phyloP scores from a whole-genome alignment of 1,140 invertebrate species.

The Drosophila varians region DNA sequence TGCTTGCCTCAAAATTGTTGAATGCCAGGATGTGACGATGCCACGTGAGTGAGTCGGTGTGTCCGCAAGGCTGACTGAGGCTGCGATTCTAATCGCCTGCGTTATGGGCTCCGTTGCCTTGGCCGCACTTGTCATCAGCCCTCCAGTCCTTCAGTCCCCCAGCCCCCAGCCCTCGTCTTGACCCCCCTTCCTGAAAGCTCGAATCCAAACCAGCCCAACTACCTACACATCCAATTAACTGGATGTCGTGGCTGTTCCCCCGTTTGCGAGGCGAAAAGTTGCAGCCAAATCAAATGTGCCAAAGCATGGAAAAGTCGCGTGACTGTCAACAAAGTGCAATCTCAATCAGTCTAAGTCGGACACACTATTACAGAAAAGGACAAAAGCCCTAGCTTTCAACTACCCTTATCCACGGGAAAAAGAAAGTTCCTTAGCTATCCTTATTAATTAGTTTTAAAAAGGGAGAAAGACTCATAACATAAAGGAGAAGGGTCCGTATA shows the following conservation, averaged over 20 bases:
- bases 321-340: constrained; percentile 59
- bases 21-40: constrained; percentile 24
- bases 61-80: constrained; percentile 24
- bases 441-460: too few species aligned
- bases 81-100: constrained; percentile 42
- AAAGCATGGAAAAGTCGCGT: constrained; percentile 60
- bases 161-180: neutral
- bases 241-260: constrained; percentile 45
- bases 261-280: constrained; percentile 70
- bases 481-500: too few species aligned
- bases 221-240: constrained; percentile 64
- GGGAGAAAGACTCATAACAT: too few species aligned
- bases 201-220: neutral
- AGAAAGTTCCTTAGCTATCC: neutral
- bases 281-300: constrained; percentile 73
- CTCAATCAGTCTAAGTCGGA: constrained; percentile 11
- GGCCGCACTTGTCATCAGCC: constrained; percentile 34
- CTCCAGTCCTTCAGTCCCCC: constrained; percentile 1
- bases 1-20: constrained; percentile 48
- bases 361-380: constrained; percentile 2
- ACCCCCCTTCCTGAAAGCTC: neutral
- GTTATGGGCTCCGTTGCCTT: constrained; percentile 32
- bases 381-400: constrained; percentile 9
- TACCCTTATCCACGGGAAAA: constrained; percentile 1
- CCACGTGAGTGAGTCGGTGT: constrained; percentile 15